Base-by-base conservation (phyloP, 2,113 vertebrate species). In the Myotis davidii region DNA sequence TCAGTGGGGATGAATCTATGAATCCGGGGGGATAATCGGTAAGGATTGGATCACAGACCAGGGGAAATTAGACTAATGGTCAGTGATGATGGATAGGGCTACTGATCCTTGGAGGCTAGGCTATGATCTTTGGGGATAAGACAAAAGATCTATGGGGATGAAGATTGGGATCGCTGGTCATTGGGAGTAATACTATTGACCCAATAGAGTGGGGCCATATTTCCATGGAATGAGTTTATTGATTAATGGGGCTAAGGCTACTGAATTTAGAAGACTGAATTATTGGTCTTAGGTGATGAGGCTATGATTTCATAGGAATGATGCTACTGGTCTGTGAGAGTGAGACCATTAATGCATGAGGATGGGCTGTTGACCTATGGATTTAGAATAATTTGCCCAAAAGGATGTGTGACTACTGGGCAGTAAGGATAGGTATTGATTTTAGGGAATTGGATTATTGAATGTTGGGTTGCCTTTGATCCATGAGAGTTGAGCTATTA, bases 231-330 rank as follows among this genome's bases (percentile, higher is more conserved):
- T 67, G 52, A 61, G 16, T 25, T 91, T 90, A 88, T 23, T 86
- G 52, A 27, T 82, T 93, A 78, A 85, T 76, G 45, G 67, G 48
- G 25, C 9, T 64, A 85, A 95, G 23, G 23, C 17, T 72, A 72
- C 59, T 69, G 65, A 79, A 79, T 92, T 93, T 65, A 88, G 27
- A 70, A 90, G 64, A 52, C 34, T 73, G 20, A 87, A 92, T 82
- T 94, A 85, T 48, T 87, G 39, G 27, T 83, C 42, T 90, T 45
- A 88, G 42, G 32, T 25, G 45, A 84, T 77, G 16, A 94, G n/a
- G 78, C 27, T n/a, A 61, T 77, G 83, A 29, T 83, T 91, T 79
- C 29, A 67, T n/a, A 92, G 78, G 50, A 78, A 92, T 59, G 39
- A 93, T 78, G 37, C 39, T 81, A 85, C 42, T 90, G 78, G 39